Evolutionary conservation across 2,797 vertebrate species (phyloP).

Genomic region (Pangasius mekongensis): DNA sequence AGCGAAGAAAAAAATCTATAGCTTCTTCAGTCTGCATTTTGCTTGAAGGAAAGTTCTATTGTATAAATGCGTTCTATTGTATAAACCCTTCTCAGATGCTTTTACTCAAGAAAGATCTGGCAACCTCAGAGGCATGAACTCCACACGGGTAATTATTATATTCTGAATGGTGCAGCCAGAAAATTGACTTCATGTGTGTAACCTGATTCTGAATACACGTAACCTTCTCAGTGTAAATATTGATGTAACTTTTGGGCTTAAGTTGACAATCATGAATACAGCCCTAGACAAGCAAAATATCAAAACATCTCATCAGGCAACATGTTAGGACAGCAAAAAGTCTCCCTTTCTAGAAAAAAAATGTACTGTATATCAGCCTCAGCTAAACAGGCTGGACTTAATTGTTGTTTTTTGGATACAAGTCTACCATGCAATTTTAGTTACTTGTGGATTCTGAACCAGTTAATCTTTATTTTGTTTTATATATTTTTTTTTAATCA

Average conservation of each 20-base stretch:
- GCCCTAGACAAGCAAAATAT: not conserved
- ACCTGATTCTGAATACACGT: not conserved
- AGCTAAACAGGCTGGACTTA: not conserved
- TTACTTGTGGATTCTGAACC: not conserved
- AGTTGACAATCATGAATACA: not conserved
- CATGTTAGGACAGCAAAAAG: not conserved
- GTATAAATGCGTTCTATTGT: not conserved
- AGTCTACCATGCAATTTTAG: not conserved
- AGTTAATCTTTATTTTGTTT: not conserved
- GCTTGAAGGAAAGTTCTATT: too few relatives aligned
- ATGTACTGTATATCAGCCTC: not conserved
- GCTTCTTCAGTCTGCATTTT: too few relatives aligned
- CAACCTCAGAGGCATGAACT: not conserved
- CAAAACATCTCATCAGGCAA: slow-evolving; percentile 12
- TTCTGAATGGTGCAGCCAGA: not conserved
- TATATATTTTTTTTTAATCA: not conserved
- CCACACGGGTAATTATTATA: not conserved
- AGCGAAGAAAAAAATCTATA: not conserved
- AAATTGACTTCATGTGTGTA: not conserved
- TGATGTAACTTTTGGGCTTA: not conserved
- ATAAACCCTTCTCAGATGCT: not conserved
- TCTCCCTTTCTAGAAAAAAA: not conserved
- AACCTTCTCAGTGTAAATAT: not conserved
- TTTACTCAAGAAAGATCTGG: not conserved
- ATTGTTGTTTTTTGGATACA: not conserved